Percentiles rank a stretch among this genome's conserved stretches.
These are phyloP conservation scores for Synanthedon andrenaeformis DNA, from an alignment of 2,888 invertebrate genomes.

Conservation along the genomic window DNA sequence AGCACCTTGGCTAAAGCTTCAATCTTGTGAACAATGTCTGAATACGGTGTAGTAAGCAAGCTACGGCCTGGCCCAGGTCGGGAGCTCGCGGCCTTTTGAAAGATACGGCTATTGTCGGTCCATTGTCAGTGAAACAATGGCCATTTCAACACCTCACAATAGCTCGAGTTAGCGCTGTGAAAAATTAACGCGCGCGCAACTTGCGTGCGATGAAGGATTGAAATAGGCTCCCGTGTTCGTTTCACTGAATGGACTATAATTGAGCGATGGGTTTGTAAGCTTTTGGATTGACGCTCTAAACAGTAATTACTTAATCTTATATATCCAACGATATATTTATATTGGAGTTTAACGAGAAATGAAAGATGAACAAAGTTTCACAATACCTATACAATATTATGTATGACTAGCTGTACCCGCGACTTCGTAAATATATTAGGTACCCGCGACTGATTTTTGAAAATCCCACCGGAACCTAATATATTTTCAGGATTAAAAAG, in stretches of 20 bases:
- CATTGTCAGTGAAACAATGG: constrained; percentile 49
- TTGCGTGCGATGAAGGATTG: constrained; percentile 27
- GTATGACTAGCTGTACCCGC: neutral
- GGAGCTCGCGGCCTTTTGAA: constrained; percentile 38
- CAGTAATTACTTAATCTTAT: no score
- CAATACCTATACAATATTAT: no score
- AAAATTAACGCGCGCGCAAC: constrained; percentile 43
- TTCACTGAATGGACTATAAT: constrained; percentile 19
- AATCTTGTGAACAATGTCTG: constrained; percentile 7
- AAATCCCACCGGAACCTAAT: neutral
- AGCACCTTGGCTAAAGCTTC: constrained; percentile 6
- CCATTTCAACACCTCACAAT: constrained; percentile 48
- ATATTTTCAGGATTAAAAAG: no score
- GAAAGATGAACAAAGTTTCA: no score
- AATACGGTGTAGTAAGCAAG: constrained; percentile 12
- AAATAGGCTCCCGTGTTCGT: constrained; percentile 7
- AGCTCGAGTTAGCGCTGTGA: constrained; percentile 38
- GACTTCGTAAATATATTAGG: no score
- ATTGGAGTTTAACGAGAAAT: no score
- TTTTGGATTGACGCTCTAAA: neutral
- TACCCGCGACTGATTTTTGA: no score
- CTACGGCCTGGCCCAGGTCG: constrained; percentile 23
- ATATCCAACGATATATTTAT: no score
- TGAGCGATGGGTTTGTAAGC: constrained; percentile 2
- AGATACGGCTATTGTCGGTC: constrained; percentile 43